Base-by-base conservation (phyloP, 2,888 invertebrate species). In the Branchipolynoe longqiensis region DNA sequence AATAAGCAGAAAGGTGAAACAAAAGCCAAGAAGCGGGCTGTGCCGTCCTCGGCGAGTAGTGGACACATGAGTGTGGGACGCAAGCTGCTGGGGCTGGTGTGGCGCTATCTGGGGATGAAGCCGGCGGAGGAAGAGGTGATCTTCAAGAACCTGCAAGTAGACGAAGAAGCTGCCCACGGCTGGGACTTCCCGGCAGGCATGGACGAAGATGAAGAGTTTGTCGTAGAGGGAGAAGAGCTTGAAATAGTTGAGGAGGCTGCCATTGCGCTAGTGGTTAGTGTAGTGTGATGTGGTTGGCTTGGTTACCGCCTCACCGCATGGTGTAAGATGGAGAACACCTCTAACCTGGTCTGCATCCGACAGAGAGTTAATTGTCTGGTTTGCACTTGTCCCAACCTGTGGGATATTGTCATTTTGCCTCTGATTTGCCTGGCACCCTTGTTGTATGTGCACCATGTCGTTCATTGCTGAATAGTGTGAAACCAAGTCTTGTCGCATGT, bases 221-320 rank as follows among this genome's bases (percentile, higher is more conserved):
- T 69, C 69, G 69, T 69, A 38, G 36, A 69, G 69, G 69, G 69
- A 38, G 69, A 69, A 0, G 69, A 69, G 69, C 38, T 69, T 69
- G 69, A 69, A 38, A 69, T 69, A 36, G 69, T 69, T 22, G 69
- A 69, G 69, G 69, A 69, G 25, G 69, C 14, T 36, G 69, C 36
- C 69, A 33, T 69, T 69, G 69, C 33, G 22, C 33, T 69, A 38
- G 69, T 69, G 69, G 69, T 69, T 69, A 69, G 69, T 69, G 8
- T 69, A 69, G 69, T 18, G n/a, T 69, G 69, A 22, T 69, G 69
- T 69, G n/a, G n/a, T 31, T 69, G 69, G 14, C 6, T 12, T 18
- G n/a, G n/a, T 14, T 69, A 12, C 69, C 38, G 69, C 69, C 38
- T 69, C 69, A 38, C 38, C 33, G 69, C 69, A 69, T 69, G 69